phyloP scores from a whole-genome alignment of 2,113 vertebrate genomes.

The Struthio camelus region DNA sequence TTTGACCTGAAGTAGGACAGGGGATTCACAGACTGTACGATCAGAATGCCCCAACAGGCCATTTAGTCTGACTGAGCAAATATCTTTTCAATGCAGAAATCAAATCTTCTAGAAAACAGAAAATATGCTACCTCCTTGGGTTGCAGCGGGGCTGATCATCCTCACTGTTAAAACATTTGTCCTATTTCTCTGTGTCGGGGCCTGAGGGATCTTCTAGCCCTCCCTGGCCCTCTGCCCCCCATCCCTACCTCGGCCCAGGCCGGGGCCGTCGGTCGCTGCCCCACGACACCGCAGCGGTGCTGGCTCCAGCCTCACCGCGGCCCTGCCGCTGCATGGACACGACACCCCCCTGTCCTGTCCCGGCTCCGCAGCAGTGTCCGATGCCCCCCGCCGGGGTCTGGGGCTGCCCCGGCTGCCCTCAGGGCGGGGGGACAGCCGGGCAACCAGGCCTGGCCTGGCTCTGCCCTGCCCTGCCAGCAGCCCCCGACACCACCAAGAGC shows the following conservation, averaged over 20 bases:
- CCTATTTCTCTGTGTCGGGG: not conserved
- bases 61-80: not conserved
- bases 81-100: not conserved
- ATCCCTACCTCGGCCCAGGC: no score
- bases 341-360: no score
- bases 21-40: not conserved
- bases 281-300: no score
- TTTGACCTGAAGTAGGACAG: not conserved
- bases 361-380: no score
- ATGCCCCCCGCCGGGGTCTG: no score
- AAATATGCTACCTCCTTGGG: not conserved
- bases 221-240: not conserved
- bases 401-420: rapidly evolving
- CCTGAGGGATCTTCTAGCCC: not conserved
- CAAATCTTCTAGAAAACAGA: not conserved
- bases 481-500: not conserved
- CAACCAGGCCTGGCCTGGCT: no score
- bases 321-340: no score
- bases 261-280: no score
- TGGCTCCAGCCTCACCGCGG: no score
- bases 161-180: not conserved
- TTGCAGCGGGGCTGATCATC: not conserved
- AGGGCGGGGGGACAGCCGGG: no score
- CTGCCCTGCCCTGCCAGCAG: no score
- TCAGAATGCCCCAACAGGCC: not conserved